Evolutionary conservation across 2,888 invertebrate genomes (phyloP), one percentile per base, ranked within the genome.

Genomic region (Hemaris fuciformis): DNA sequence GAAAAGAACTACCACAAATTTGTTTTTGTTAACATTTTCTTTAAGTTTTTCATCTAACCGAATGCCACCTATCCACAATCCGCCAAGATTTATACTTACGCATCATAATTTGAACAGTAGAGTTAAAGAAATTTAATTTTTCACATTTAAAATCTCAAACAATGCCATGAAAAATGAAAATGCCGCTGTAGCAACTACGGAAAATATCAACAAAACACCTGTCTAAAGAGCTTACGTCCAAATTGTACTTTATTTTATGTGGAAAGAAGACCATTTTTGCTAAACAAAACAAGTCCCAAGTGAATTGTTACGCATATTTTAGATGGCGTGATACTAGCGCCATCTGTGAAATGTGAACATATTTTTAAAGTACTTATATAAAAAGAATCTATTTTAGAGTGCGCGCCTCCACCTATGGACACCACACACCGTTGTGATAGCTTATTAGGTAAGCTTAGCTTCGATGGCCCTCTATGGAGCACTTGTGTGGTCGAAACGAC

Each of bases 151-250:
- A n/a, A 38, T 61, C 59, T 42, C 59, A 66, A 59, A 64, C 27
- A 59, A 58, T 56, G 18, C 62, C 46, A 60, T 41, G 58, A 62
- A 69, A 74, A 73, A 80, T 72, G 68, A 84, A 85, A 79, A 79
- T 80, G 80, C 80, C 87, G 87, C 88, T 87, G 86, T 88, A 79
- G 86, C 85, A 87, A 87, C 85, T 45, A 25, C 13, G 10, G 25
- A 25, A 42, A 58, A 10, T 31, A 43, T 27, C 42, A 43, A 38
- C 18, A 22, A 22, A 18, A 3, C 31, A 59, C 46, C 13, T 34
- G 34, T 27, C 22, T 59, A 8, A 6, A 3, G 10, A 8, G 15
- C 10, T 31, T 3, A 5, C n/a, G 34, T 6, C 1, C n/a, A 57
- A 20, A 20, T 7, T 22, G 22, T n/a, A 38, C n/a, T 8, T 4